Evolutionary conservation across 2,797 vertebrate genomes (phyloP).

Genomic region (Sebastes hubbsi): DNA sequence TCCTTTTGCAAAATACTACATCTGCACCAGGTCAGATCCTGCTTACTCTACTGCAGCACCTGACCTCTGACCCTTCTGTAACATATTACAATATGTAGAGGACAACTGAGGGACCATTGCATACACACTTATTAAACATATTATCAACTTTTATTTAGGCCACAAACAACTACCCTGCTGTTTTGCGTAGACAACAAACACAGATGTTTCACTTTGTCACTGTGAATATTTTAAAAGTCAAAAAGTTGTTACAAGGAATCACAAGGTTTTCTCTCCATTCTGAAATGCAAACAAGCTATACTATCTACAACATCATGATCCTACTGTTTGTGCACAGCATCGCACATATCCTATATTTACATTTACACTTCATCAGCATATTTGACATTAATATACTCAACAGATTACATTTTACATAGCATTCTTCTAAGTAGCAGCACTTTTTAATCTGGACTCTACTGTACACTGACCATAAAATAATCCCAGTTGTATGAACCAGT

Average conservation of each 20-base stretch:
- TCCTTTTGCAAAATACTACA: background rate
- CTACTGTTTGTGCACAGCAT: background rate
- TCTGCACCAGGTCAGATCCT: background rate
- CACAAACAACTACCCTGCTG: slow-evolving; percentile 1
- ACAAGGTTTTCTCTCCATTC: background rate
- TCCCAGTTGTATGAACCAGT: slow-evolving; percentile 2
- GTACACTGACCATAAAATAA: slow-evolving; percentile 13
- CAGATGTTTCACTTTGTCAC: slow-evolving; percentile 15
- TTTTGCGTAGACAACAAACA: slow-evolving; percentile 4
- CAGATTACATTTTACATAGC: slow-evolving; percentile 36
- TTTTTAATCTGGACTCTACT: slow-evolving; percentile 2
- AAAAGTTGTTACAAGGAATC: background rate
- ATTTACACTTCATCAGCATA: slow-evolving; percentile 11
- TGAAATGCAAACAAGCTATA: background rate
- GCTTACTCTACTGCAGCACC: background rate
- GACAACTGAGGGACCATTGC: background rate
- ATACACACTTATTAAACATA: slow-evolving; percentile 20
- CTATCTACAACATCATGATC: slow-evolving; percentile 16
- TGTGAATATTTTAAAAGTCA: background rate
- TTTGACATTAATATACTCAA: slow-evolving; percentile 12
- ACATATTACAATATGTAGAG: background rate
- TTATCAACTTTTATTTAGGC: background rate
- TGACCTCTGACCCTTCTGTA: background rate
- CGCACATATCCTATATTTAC: slow-evolving; percentile 4
- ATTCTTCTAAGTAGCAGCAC: slow-evolving; percentile 25